A percentile compares a stretch with the other conserved stretches of the same genome.
phyloP scores from a whole-genome alignment of 1,140 invertebrate genomes.

The Argopecten irradians region DNA sequence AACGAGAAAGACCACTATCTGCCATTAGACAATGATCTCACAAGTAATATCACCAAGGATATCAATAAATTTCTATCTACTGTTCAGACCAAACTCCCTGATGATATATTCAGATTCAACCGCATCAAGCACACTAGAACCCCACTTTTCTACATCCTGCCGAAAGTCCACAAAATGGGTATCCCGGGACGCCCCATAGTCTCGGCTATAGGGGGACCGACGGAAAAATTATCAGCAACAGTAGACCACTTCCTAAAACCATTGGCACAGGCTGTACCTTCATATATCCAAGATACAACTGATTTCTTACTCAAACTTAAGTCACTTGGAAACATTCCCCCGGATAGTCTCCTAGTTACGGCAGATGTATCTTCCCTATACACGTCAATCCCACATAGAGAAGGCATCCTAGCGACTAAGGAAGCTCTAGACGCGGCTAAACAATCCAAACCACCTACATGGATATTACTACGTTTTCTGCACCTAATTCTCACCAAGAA shows the following conservation, averaged over 20 bases:
- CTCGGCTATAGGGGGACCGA: not conserved
- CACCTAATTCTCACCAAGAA: not conserved
- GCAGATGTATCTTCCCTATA: too few species aligned
- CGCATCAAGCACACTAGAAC: not conserved
- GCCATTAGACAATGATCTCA: not conserved
- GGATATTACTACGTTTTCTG: not conserved
- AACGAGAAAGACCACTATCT: not conserved
- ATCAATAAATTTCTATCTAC: not conserved
- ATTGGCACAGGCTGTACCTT: not conserved
- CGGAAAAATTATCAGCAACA: not conserved
- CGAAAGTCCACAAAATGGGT: slow-evolving; percentile 30
- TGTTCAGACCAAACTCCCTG: not conserved
- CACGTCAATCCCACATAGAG: too few species aligned
- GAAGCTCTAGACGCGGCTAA: too few species aligned
- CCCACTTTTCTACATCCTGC: slow-evolving; percentile 1
- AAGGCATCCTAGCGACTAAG: too few species aligned
- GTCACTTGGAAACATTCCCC: not conserved
- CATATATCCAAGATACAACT: slow-evolving; percentile 33
- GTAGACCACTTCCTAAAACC: slow-evolving; percentile 29
- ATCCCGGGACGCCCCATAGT: not conserved
- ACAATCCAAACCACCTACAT: too few species aligned
- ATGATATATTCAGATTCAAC: not conserved
- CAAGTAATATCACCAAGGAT: not conserved
- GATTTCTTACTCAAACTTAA: slow-evolving; percentile 6
- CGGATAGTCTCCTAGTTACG: slow-evolving; percentile 14